Base-by-base conservation (phyloP, 2,888 invertebrate species). In the Nemotelus nigrinus region DNA sequence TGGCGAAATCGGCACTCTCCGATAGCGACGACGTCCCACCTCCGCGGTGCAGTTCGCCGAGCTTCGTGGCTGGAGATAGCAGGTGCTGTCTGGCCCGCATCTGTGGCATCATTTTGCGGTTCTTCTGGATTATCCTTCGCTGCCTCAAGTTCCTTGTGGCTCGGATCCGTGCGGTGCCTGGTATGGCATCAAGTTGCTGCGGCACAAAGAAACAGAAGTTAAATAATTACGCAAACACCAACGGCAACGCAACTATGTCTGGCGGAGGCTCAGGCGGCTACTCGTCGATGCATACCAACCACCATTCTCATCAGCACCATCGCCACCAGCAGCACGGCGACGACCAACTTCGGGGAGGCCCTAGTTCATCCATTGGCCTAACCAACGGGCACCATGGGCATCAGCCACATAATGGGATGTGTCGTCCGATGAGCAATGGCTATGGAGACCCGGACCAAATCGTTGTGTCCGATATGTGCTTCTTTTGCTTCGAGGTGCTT, bases 401-500 rank as follows among this genome's bases (percentile, higher is more conserved):
- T 75, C 78, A 77, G 43, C 53, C 60, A 39, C 60, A 44, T 39
- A 67, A 67, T 41, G 77, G 77, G 45, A 57, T 68, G 5, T 67
- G 57, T 45, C 68, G 65, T 45, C 55, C 65, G 39, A 57, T 71
- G 41, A 58, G 65, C 45, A 82, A 80, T 68, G 80, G 81, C 5
- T 79, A 58, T 45, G 74, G 74, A 45, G 74, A 60, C 39, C 60
- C 84, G 74, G 84, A 85, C 7, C 85, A 82, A 86, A 93, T 97
- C 82, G 96, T 95, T 82, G 92, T 93, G 87, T 94, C 94, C 81
- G 98, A 98, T 88, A 99, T 99, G 99, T 97, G 97, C 87, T 96
- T 95, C 90, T 99, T 95, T 90, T 99, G 99, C 91, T 99, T 99
- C 90, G 99, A 99, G 89, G 97, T 98, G 83, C 92, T 99, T 82